A percentile compares a stretch with the other conserved stretches of the same genome.
Evolutionary conservation across 2,888 invertebrate genomes (phyloP).

Genomic region (Chymomyza amoena): DNA sequence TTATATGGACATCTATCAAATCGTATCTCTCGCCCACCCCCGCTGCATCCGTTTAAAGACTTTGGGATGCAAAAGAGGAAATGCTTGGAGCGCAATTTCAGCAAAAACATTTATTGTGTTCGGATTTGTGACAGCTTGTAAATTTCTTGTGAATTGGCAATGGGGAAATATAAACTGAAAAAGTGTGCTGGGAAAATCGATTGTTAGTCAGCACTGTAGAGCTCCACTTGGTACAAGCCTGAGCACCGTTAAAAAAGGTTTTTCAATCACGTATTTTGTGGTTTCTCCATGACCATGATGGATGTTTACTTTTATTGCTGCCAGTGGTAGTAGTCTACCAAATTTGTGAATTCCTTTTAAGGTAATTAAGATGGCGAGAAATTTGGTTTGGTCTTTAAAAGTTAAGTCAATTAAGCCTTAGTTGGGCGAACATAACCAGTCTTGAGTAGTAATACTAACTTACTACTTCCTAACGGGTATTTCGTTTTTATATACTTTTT

Average conservation of each 20-base stretch:
- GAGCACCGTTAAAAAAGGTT: neutral
- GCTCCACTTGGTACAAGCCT: neutral
- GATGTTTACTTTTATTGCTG: neutral
- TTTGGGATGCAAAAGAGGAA: neutral
- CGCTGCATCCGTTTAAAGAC: neutral
- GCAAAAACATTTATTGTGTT: neutral
- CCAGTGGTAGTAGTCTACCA: neutral
- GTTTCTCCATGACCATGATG: neutral
- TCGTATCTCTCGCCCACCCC: neutral
- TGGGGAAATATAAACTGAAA: neutral
- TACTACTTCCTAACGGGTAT: too few species aligned
- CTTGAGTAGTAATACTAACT: too few species aligned
- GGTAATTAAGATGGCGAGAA: neutral
- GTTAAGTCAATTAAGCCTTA: neutral
- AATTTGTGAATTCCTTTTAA: neutral
- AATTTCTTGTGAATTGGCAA: neutral
- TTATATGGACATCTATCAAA: neutral
- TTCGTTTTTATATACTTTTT: too few species aligned
- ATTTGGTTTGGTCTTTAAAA: neutral
- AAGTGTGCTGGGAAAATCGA: neutral
- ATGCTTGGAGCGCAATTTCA: neutral
- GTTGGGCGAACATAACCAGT: too few species aligned
- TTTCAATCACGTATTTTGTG: neutral
- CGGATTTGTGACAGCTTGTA: neutral
- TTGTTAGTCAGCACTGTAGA: neutral